Percentiles rank a stretch among this genome's conserved stretches.
Conservation (phyloP, 2,797 vertebrate species). For the Chromobotia macracanthus region DNA sequence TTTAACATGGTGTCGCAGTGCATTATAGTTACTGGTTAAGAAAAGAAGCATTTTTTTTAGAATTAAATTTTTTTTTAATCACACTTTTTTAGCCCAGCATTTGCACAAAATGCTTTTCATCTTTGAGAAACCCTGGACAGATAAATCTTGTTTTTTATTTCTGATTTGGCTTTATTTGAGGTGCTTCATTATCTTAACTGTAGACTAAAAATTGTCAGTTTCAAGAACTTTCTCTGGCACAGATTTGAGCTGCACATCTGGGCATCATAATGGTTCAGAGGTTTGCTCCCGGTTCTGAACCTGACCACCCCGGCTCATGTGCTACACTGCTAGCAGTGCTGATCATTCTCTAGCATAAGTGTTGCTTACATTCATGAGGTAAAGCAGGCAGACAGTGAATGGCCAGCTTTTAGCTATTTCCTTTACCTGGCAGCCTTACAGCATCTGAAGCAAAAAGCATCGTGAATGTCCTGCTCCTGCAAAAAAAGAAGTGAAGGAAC, state of each 20-base stretch:
- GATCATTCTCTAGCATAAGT: not conserved
- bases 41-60: constrained; percentile 70
- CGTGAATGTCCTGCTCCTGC: constrained; percentile 84
- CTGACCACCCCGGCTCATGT: constrained; percentile 1
- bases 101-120: constrained; percentile 30
- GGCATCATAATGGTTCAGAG: not conserved
- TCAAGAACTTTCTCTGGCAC: no score
- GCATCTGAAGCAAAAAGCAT: constrained; percentile 83
- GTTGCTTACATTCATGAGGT: constrained; percentile 10
- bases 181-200: constrained; percentile 6
- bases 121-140: constrained; percentile 35
- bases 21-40: constrained; percentile 71
- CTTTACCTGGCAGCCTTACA: constrained; percentile 90
- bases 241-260: not conserved
- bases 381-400: not conserved
- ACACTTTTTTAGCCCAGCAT: constrained; percentile 27
- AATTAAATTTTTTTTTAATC: constrained; percentile 23
- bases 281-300: not conserved
- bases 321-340: not conserved
- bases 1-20: constrained; percentile 73
- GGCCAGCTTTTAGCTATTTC: constrained; percentile 49
- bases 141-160: no score
- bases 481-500: constrained; percentile 64
- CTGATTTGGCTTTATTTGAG: not conserved
- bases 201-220: not conserved